A percentile compares a stretch with the other conserved stretches of the same genome.
phyloP scores from a whole-genome alignment of 2,888 invertebrate species.

The Plebejus anna region DNA sequence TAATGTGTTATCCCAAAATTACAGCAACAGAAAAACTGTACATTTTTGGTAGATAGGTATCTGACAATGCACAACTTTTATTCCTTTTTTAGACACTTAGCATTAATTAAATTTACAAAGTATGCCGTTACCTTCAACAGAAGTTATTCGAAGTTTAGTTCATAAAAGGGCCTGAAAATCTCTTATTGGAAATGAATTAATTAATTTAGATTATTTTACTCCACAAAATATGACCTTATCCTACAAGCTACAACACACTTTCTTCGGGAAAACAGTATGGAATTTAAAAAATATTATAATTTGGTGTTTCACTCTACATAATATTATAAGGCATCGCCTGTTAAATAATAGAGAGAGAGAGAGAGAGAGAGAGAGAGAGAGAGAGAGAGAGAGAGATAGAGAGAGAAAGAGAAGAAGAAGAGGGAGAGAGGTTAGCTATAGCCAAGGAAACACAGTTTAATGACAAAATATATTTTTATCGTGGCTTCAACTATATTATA shows the following conservation, averaged over 20 bases:
- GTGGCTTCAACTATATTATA: too few relatives aligned
- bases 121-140: not conserved
- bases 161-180: not conserved
- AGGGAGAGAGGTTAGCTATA: too few relatives aligned
- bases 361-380: too few relatives aligned
- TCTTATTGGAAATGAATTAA: not conserved
- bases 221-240: not conserved
- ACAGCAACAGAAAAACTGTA: too few relatives aligned
- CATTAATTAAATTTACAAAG: not conserved
- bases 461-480: too few relatives aligned
- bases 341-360: too few relatives aligned
- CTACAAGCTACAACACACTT: not conserved
- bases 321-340: too few relatives aligned
- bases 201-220: not conserved
- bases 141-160: not conserved
- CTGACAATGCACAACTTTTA: not conserved
- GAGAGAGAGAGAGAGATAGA: too few relatives aligned
- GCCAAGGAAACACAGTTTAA: too few relatives aligned
- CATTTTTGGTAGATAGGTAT: not conserved
- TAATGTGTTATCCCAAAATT: too few relatives aligned
- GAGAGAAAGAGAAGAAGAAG: too few relatives aligned
- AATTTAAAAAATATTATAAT: not conserved
- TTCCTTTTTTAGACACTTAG: not conserved
- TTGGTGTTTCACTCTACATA: too few relatives aligned
- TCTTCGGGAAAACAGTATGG: not conserved